Evolutionary conservation across 2,888 invertebrate species (phyloP).

Genomic region (Pandemis corylana): DNA sequence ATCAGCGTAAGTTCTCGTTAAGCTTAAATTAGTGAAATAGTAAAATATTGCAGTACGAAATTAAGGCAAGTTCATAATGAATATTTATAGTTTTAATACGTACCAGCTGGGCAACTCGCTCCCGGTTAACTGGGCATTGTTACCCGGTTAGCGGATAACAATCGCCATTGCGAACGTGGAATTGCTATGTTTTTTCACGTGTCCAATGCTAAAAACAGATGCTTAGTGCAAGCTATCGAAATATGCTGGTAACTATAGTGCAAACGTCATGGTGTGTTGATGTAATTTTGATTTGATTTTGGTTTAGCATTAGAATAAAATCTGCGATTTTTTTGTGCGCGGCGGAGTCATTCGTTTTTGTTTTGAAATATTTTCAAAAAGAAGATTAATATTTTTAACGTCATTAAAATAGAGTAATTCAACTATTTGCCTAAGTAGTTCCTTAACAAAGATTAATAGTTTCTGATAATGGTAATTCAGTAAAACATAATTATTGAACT

Average conservation of each 20-base stretch:
- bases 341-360: too few relatives aligned
- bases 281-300: background rate
- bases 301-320: background rate
- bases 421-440: too few relatives aligned
- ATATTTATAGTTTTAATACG: slow-evolving; percentile 83
- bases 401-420: too few relatives aligned
- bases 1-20: slow-evolving; percentile 59
- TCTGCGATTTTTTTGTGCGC: too few relatives aligned
- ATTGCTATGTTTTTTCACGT: slow-evolving; percentile 66
- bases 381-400: too few relatives aligned
- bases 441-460: too few relatives aligned
- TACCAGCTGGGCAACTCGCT: slow-evolving; percentile 67
- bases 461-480: too few relatives aligned
- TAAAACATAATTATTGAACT: background rate
- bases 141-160: slow-evolving; percentile 55
- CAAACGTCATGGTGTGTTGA: background rate
- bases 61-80: slow-evolving; percentile 82
- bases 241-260: slow-evolving; percentile 2
- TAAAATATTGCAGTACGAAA: slow-evolving; percentile 77
- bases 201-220: slow-evolving; percentile 39
- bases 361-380: too few relatives aligned
- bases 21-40: slow-evolving; percentile 77
- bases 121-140: slow-evolving; percentile 54
- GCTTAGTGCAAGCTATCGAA: slow-evolving; percentile 32
- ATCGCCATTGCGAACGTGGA: slow-evolving; percentile 69